Base-by-base conservation (phyloP, 1,140 invertebrate species). In the Bombus waltoni region DNA sequence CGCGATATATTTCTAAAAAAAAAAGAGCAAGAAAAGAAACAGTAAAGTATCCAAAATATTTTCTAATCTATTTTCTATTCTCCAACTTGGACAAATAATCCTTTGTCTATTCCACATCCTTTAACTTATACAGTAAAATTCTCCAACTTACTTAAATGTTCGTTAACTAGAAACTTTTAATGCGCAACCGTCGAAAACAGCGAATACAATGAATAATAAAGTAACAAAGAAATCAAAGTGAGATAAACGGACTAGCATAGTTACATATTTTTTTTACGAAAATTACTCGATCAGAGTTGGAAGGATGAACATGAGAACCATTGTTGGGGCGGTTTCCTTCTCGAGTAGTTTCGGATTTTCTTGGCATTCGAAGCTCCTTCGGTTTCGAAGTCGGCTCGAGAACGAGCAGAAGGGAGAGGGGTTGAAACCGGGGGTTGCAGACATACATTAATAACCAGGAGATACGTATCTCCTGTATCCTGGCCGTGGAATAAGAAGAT, bases 381-480 rank as follows among this genome's bases (percentile, higher is more conserved):
- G 85, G 89, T 74, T 90, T 89, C 57, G 72, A 85, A 75, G 79
- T 71, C 80, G 35, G 62, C 35, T 42, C 42, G 53, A 77, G 22
- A 47, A 42, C 11, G 44, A 18, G 32, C 38, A 35, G 13, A 10
- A 32, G n/a, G 35, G 40, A 70, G 44, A 57, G 57, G 82, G 71
- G 65, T 81, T 82, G 85, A 85, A 83, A 74, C 81, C 68, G 83
- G 83, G 86, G 85, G 82, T 89, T 74, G 90, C 93, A 93, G 93
- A 94, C 93, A 90, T 94, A 94, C 94, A 95, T 95, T 94, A 94
- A 94, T 94, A 94, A 94, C 93, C 91, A 87, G 87, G 89, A 94
- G 93, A 94, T 94, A 93, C 92, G 92, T 92, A 94, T 94, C 93
- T 94, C 83, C 78, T 65, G 79, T 85, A 91, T 87, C 76, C 88